Evolutionary conservation across 2,113 vertebrate species (phyloP).

Genomic region (Macrotis lagotis): DNA sequence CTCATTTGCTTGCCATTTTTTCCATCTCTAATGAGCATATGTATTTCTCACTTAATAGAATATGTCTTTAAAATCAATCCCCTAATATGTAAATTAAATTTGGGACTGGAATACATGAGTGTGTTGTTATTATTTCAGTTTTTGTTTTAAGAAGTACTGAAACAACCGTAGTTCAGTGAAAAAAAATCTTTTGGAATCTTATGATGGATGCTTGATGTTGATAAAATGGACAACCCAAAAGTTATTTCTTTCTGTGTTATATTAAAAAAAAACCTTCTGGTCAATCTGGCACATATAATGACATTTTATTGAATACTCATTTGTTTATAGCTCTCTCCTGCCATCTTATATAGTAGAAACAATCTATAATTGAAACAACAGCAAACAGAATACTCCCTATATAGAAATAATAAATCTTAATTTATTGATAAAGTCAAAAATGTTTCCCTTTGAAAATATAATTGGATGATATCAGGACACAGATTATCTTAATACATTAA

Average conservation of each 20-base stretch:
- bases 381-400: background rate
- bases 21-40: background rate
- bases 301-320: background rate
- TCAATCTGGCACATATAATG: background rate
- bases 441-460: background rate
- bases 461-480: background rate
- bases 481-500: background rate
- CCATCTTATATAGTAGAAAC: background rate
- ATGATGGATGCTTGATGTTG: background rate
- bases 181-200: background rate
- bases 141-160: background rate
- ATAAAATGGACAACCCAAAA: background rate
- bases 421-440: background rate
- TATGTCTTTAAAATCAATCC: background rate
- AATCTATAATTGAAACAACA: background rate
- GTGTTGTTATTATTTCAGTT: background rate
- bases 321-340: background rate
- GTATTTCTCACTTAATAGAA: background rate
- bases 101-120: background rate
- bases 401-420: background rate
- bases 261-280: background rate
- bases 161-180: background rate
- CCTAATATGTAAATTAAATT: background rate
- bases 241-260: background rate
- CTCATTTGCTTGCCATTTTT: background rate